Evolutionary conservation across 2,797 vertebrate genomes (phyloP).

Genomic region (Microchirus variegatus): DNA sequence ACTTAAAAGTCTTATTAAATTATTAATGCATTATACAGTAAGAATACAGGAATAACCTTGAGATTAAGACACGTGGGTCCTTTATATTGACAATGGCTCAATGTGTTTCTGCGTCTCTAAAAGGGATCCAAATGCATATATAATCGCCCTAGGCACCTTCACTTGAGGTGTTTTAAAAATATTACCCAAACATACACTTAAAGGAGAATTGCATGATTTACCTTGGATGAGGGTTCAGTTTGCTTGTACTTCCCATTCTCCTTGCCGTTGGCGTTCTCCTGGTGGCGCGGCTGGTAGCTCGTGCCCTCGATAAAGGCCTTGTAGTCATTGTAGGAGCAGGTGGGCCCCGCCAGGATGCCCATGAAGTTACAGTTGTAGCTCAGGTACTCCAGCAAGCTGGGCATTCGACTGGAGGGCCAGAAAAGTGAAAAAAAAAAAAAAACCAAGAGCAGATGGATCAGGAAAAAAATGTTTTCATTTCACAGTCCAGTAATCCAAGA

Average conservation of each 20-base stretch:
- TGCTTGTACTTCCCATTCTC: constrained; percentile 87
- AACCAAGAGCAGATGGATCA: not conserved
- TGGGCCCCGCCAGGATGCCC: constrained; percentile 96
- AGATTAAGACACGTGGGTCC: constrained; percentile 25
- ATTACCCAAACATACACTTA: constrained; percentile 15
- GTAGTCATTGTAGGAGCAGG: constrained; percentile 99
- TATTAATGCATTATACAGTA: constrained; percentile 28
- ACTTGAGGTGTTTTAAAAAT: constrained; percentile 6
- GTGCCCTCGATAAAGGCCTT: constrained; percentile 95
- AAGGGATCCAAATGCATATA: constrained; percentile 7
- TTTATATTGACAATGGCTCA: constrained; percentile 20
- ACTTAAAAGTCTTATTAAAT: constrained; percentile 28
- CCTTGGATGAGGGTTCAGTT: constrained; percentile 92
- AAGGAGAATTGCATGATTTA: constrained; percentile 51
- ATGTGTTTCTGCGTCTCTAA: constrained; percentile 12
- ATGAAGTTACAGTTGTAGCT: constrained; percentile 99
- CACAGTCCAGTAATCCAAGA: not conserved
- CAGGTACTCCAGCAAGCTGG: constrained; percentile 95
- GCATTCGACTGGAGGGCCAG: constrained; percentile 86
- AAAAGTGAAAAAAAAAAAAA: not conserved
- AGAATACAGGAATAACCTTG: constrained; percentile 37
- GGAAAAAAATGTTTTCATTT: not conserved
- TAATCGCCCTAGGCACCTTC: constrained; percentile 5
- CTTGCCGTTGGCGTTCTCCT: constrained; percentile 86
- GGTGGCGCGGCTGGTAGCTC: constrained; percentile 82